Percentiles rank a stretch among this genome's conserved stretches.
Evolutionary conservation across 1,140 invertebrate species (phyloP).

Genomic region (Pseudomyrmex cubaensis): DNA sequence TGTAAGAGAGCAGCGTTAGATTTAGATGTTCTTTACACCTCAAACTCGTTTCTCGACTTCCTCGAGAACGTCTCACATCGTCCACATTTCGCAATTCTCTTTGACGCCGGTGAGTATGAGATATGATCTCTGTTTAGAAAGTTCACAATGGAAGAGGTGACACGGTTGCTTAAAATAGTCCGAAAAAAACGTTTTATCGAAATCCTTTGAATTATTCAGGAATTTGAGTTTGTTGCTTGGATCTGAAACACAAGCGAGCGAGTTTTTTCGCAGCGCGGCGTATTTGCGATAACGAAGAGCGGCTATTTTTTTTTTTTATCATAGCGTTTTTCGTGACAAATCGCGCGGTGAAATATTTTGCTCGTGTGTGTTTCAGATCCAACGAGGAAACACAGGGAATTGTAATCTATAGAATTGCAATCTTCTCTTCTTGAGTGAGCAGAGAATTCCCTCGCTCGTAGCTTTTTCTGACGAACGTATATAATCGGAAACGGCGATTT

Average conservation of each 20-base stretch:
- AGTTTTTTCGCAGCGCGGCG: too few relatives aligned
- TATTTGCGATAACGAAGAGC: too few relatives aligned
- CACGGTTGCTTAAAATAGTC: not conserved
- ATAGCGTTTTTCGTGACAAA: too few relatives aligned
- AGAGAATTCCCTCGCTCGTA: not conserved
- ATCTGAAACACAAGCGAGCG: too few relatives aligned
- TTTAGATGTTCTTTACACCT: not conserved
- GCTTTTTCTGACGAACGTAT: constrained; percentile 1
- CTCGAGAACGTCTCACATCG: not conserved
- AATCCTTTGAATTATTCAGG: not conserved
- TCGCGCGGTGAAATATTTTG: too few relatives aligned
- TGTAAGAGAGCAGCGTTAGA: too few relatives aligned
- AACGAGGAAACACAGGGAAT: not conserved
- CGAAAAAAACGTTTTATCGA: not conserved
- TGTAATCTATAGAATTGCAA: not conserved
- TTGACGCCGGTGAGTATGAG: not conserved
- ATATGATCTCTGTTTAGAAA: constrained; percentile 12
- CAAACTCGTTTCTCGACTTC: not conserved
- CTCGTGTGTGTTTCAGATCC: not conserved
- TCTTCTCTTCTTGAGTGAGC: not conserved
- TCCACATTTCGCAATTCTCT: not conserved
- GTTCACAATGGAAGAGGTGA: not conserved
- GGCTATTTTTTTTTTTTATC: too few relatives aligned
- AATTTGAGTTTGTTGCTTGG: too few relatives aligned
- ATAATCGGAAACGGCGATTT: constrained; percentile 19